phyloP scores from a whole-genome alignment of 2,797 vertebrate genomes.

The Cuculus canorus region DNA sequence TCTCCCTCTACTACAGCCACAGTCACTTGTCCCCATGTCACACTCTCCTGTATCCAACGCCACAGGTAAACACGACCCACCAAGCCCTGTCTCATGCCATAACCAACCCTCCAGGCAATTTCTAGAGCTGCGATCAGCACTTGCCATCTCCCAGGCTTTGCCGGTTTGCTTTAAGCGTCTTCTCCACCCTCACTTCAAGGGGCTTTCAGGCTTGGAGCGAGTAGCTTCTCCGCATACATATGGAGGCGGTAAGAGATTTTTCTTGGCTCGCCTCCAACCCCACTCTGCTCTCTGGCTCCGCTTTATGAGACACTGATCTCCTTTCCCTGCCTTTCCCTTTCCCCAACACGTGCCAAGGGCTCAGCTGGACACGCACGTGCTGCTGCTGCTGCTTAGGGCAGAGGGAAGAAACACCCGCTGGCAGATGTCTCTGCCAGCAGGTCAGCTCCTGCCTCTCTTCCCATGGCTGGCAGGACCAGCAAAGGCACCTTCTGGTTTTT shows the following conservation, averaged over 20 bases:
- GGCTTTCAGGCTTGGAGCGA: neutral
- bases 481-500: neutral
- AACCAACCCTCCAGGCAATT: neutral
- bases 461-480: neutral
- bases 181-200: neutral
- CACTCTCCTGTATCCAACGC: neutral
- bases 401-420: neutral
- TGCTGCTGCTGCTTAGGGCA: neutral
- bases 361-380: neutral
- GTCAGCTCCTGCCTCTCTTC: neutral
- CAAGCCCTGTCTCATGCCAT: neutral
- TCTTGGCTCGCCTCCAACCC: neutral
- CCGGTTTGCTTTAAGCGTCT: neutral
- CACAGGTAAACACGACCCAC: rapidly evolving
- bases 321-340: neutral
- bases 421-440: neutral
- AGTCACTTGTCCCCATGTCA: rapidly evolving
- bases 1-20: neutral
- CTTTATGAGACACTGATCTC: neutral
- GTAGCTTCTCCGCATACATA: neutral
- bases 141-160: neutral
- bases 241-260: neutral
- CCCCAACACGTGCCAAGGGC: rapidly evolving
- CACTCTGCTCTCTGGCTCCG: neutral
- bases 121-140: neutral